These are phyloP conservation scores for Metallyticus violacea DNA, from an alignment of 2,888 invertebrate genomes.

Conservation along the genomic window DNA sequence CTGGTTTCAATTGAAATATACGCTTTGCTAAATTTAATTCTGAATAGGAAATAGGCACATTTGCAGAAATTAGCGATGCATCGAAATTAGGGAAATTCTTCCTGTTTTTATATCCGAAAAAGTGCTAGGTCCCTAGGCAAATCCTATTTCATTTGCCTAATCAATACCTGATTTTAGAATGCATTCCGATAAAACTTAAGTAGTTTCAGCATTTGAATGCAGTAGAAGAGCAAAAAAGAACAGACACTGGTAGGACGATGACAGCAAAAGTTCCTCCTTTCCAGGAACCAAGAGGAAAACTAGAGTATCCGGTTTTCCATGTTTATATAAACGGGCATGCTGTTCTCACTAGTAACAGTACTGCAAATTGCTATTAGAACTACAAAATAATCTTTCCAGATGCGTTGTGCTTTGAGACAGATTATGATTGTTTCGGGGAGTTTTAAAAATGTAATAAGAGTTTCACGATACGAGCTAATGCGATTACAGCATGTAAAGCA, in stretches of 20 bases:
- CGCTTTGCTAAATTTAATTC: too few species aligned
- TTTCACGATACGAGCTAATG: too few species aligned
- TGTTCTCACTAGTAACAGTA: background rate
- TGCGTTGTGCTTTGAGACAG: background rate
- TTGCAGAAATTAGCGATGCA: too few species aligned
- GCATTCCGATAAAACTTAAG: background rate
- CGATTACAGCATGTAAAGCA: too few species aligned
- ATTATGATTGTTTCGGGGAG: too few species aligned
- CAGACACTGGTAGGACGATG: slow-evolving; percentile 26
- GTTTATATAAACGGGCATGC: slow-evolving; percentile 9
- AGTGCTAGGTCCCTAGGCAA: too few species aligned
- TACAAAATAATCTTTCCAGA: background rate
- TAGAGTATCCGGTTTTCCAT: slow-evolving; percentile 25
- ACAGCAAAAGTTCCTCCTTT: slow-evolving; percentile 27
- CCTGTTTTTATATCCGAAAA: too few species aligned
- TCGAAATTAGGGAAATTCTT: too few species aligned
- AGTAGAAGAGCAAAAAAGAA: background rate
- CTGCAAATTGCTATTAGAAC: background rate
- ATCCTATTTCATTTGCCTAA: background rate
- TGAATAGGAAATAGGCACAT: too few species aligned
- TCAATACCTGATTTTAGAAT: background rate
- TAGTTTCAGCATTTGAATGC: background rate
- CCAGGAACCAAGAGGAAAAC: slow-evolving; percentile 24
- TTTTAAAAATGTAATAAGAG: too few species aligned
- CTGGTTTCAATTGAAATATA: too few species aligned